phyloP scores from a whole-genome alignment of 2,113 vertebrate genomes.

The Elephas maximus region DNA sequence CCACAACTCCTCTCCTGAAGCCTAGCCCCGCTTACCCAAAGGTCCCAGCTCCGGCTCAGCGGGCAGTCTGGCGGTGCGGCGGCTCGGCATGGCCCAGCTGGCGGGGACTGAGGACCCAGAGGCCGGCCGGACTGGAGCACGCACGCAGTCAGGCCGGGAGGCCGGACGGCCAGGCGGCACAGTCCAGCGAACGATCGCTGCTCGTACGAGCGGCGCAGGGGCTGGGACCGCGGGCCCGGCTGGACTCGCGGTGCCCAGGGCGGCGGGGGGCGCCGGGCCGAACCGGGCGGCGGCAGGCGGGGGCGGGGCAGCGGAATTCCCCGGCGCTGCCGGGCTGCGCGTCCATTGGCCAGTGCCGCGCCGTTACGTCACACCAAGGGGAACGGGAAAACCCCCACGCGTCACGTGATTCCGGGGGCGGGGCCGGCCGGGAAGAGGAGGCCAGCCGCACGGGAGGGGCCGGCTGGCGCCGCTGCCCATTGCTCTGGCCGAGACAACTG shows the following conservation, averaged over 20 bases:
- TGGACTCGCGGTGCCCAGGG: slow-evolving; percentile 70
- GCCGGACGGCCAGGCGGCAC: background rate
- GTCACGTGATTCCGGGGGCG: slow-evolving; percentile 47
- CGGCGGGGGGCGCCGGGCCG: slow-evolving; percentile 75
- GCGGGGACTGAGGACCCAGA: slow-evolving; percentile 55
- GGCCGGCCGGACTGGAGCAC: slow-evolving; percentile 40
- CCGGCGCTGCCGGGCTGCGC: slow-evolving; percentile 74
- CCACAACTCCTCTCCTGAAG: background rate
- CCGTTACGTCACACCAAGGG: slow-evolving; percentile 69
- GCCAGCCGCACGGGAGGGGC: slow-evolving; percentile 77
- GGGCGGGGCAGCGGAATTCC: slow-evolving; percentile 80
- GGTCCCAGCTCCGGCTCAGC: slow-evolving; percentile 74
- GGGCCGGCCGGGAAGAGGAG: slow-evolving; percentile 77
- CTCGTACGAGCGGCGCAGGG: slow-evolving; percentile 23
- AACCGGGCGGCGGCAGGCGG: slow-evolving; percentile 73
- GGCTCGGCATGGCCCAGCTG: slow-evolving; percentile 78
- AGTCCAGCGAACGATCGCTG: background rate
- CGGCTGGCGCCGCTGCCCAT: slow-evolving; percentile 85
- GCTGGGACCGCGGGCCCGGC: slow-evolving; percentile 71
- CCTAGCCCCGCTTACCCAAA: slow-evolving; percentile 71
- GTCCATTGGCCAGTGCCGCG: slow-evolving; percentile 31
- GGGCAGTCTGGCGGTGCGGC: slow-evolving; percentile 77
- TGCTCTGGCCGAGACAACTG: slow-evolving; percentile 92
- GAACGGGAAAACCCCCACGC: slow-evolving; percentile 78
- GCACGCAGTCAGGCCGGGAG: slow-evolving; percentile 23